Percentiles rank a stretch among this genome's conserved stretches.
phyloP scores from a whole-genome alignment of 2,888 invertebrate species.

The Trachelus iudaicus region DNA sequence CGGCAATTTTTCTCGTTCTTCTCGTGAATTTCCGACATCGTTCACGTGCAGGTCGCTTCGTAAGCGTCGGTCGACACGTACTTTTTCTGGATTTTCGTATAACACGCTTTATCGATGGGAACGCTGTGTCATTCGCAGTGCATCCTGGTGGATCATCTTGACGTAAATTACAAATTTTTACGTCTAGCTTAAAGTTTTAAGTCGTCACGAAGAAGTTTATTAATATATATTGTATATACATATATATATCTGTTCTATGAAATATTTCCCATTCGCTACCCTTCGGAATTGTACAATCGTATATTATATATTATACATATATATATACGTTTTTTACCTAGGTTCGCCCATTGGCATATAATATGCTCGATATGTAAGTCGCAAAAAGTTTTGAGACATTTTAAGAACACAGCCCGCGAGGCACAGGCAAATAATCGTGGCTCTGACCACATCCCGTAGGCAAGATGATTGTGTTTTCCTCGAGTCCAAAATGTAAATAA shows the following conservation, averaged over 20 bases:
- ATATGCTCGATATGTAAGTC: neutral
- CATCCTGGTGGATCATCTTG: neutral
- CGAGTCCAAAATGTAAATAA: constrained; percentile 33
- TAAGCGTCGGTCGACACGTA: neutral
- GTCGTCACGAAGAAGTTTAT: neutral
- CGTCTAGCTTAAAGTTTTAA: neutral
- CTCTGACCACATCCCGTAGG: neutral
- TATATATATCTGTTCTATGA: neutral
- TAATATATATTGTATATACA: neutral
- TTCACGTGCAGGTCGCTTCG: neutral
- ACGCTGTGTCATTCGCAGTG: neutral
- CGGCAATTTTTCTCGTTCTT: neutral
- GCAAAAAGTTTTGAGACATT: neutral
- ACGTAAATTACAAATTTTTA: neutral
- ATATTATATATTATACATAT: too few species aligned
- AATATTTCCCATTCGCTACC: neutral
- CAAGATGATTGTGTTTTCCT: constrained; percentile 17
- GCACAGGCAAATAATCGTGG: neutral
- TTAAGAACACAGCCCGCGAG: neutral
- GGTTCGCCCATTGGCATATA: too few species aligned
- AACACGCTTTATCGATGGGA: neutral
- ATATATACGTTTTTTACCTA: too few species aligned
- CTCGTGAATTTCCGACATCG: neutral
- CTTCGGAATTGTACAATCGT: too few species aligned
- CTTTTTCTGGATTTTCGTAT: neutral